phyloP scores from a whole-genome alignment of 2,113 vertebrate genomes.

The Cricetomys ansorgei region DNA sequence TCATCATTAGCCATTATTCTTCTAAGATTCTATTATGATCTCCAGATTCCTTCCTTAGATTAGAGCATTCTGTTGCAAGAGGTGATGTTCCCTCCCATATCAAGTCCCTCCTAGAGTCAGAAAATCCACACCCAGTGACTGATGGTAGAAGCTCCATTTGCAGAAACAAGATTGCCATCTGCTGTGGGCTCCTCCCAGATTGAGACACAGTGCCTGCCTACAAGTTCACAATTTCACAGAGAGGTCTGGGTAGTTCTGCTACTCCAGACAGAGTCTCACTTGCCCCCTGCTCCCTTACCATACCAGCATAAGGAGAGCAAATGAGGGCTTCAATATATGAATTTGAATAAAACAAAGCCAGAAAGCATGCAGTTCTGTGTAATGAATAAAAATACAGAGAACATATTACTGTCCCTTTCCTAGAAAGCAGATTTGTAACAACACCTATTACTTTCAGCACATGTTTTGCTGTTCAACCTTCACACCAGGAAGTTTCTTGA shows the following conservation, averaged over 20 bases:
- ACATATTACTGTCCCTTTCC: not conserved
- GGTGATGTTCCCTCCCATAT: not conserved
- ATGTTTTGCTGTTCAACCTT: not conserved
- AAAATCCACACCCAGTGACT: not conserved
- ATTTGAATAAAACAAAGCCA: not conserved
- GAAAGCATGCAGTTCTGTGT: not conserved
- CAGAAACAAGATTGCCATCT: not conserved
- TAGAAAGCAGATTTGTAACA: not conserved
- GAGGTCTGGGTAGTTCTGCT: not conserved
- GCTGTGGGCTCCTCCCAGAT: not conserved
- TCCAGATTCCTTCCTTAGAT: not conserved
- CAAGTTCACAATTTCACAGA: not conserved
- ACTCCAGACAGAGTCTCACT: not conserved
- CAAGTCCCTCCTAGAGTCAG: not conserved
- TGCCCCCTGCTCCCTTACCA: rapidly evolving
- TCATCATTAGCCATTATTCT: not conserved
- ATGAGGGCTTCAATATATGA: not conserved
- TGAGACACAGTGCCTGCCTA: not conserved
- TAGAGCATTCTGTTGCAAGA: not conserved
- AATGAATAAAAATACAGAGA: not conserved
- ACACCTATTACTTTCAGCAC: not conserved
- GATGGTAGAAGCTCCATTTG: not conserved
- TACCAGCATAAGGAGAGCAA: not conserved
- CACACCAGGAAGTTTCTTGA: not conserved
- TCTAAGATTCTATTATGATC: not conserved